Evolutionary conservation across 2,113 vertebrate genomes (phyloP).

Genomic region (Mastomys coucha): DNA sequence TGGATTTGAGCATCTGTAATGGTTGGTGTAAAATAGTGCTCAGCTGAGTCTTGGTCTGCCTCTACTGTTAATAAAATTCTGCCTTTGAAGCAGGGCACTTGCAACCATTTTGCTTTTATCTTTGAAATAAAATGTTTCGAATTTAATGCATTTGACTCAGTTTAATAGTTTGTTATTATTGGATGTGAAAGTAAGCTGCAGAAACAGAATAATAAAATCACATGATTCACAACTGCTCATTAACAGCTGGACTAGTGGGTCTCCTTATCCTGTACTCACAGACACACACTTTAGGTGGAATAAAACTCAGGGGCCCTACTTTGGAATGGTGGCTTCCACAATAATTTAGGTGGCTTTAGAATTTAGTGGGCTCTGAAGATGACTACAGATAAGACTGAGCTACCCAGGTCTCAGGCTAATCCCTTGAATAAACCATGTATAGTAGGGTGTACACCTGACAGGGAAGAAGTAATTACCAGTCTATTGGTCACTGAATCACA

Average conservation of each 20-base stretch:
- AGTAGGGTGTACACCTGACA: background rate
- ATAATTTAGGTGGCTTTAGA: background rate
- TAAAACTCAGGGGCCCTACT: background rate
- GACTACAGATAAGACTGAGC: background rate
- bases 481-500: background rate
- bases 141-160: background rate
- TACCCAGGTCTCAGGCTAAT: background rate
- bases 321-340: background rate
- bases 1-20: background rate
- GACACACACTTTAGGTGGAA: background rate
- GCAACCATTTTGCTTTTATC: background rate
- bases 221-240: background rate
- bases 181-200: background rate
- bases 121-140: background rate
- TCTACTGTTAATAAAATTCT: background rate
- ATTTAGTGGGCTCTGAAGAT: background rate
- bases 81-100: background rate
- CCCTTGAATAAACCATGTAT: background rate
- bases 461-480: background rate
- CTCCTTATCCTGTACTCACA: background rate
- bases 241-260: background rate
- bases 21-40: background rate
- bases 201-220: background rate
- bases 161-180: background rate
- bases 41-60: background rate